phyloP scores from a whole-genome alignment of 2,797 vertebrate genomes.

The Eleutherodactylus coqui region DNA sequence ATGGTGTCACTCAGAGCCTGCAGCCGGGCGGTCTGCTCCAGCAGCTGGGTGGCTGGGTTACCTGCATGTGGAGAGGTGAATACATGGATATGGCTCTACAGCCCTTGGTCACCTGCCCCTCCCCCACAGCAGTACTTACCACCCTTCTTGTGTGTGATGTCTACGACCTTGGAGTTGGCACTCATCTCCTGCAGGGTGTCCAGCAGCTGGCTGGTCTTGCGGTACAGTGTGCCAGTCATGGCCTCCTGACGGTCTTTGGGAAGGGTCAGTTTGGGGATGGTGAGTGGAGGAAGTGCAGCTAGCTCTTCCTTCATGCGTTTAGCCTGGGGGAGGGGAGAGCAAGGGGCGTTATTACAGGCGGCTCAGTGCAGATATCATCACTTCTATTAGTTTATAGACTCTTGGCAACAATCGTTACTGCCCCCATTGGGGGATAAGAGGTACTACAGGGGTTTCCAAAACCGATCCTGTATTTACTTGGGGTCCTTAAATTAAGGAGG shows the following conservation, averaged over 20 bases:
- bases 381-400: too few relatives aligned
- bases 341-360: too few relatives aligned
- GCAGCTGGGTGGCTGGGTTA: slow-evolving; percentile 84
- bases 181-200: slow-evolving; percentile 92
- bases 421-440: too few relatives aligned
- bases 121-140: slow-evolving; percentile 69
- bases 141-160: slow-evolving; percentile 87
- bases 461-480: too few relatives aligned
- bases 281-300: slow-evolving; percentile 84
- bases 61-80: slow-evolving; percentile 66
- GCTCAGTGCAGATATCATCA: too few relatives aligned
- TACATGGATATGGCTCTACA: neutral
- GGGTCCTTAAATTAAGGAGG: too few relatives aligned
- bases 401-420: too few relatives aligned
- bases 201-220: slow-evolving; percentile 90
- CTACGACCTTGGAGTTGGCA: slow-evolving; percentile 87
- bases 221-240: slow-evolving; percentile 83
- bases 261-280: slow-evolving; percentile 80
- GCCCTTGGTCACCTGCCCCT: neutral
- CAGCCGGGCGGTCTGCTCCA: slow-evolving; percentile 88
- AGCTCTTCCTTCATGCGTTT: slow-evolving; percentile 88
- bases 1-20: slow-evolving; percentile 84
- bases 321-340: slow-evolving; percentile 75
- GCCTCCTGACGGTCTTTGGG: slow-evolving; percentile 76
- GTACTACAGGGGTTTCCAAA: too few relatives aligned